Base-by-base conservation (phyloP, 2,888 invertebrate genomes). In the Coleophora deauratella region DNA sequence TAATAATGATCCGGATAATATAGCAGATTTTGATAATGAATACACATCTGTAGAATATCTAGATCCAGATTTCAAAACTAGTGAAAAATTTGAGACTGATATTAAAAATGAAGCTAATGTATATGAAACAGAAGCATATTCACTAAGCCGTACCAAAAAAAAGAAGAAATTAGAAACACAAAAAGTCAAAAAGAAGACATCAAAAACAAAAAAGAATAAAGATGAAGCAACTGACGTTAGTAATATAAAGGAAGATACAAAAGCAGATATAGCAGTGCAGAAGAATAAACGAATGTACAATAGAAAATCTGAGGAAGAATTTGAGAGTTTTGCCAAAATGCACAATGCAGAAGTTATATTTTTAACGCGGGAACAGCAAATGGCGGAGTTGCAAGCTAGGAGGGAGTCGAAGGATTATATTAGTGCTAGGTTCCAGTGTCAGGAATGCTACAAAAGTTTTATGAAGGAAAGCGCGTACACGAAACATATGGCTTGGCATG, bases 401-500 rank as follows among this genome's bases (percentile, higher is more conserved):
- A 63, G 56, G n/a, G 21, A 40, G 0, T 45, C 48, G 1, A 27
- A 37, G 0, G 57, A 57, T 10, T 63, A 62, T 15, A 33, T 55
- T 3, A 52, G 54, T 1, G 47, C 54, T 1, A 53, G 57, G 0
- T 59, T 55, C 9, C 54, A 52, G 10, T 64, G 63, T 35, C 55
- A 59, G 0, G 11, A 52, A 1, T 64, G 63, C 41, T 63, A 36
- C 2, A 55, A 53, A 21, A 58, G 63, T 0, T 60, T 54, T 11
- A 56, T 61, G 47, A 47, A 51, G 1, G 52, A 51, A 1, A 54
- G 51, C 14, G 51, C 53, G 6, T 50, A 52, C 31, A 45, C 47
- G 3, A 61, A 57, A 30, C 63, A 64, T 45, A 34, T 51, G n/a
- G 38, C 48, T 0, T 54, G 53, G 9, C 63, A 64, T 41, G 59